A percentile compares a stretch with the other conserved stretches of the same genome.
phyloP scores from a whole-genome alignment of 2,797 vertebrate species.

The Sebastolobus altivelis region DNA sequence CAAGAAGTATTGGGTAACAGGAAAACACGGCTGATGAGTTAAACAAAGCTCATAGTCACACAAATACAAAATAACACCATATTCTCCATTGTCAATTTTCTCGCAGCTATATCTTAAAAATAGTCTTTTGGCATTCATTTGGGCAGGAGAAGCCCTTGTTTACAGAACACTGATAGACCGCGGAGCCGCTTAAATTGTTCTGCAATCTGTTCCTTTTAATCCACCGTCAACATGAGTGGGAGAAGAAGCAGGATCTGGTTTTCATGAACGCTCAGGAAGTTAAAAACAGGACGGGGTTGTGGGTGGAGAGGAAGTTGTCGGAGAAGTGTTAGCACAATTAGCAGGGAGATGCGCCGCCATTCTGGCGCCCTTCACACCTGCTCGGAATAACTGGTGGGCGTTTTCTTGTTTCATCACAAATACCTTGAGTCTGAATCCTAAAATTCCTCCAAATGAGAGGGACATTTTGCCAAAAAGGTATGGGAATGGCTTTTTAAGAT shows the following conservation, averaged over 20 bases:
- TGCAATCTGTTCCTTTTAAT: slow-evolving; percentile 72
- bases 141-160: slow-evolving; percentile 52
- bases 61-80: slow-evolving; percentile 6
- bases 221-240: slow-evolving; percentile 61
- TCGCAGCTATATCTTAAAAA: slow-evolving; percentile 32
- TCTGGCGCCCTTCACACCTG: slow-evolving; percentile 52
- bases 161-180: slow-evolving; percentile 43
- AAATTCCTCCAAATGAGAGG: slow-evolving; percentile 28
- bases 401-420: slow-evolving; percentile 39
- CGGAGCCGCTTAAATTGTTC: slow-evolving; percentile 48
- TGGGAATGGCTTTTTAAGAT: slow-evolving; percentile 8
- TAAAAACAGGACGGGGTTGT: slow-evolving; percentile 56
- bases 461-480: not conserved
- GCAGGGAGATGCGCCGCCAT: slow-evolving; percentile 18
- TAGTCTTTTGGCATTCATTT: slow-evolving; percentile 39
- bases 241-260: slow-evolving; percentile 48
- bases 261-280: slow-evolving; percentile 50
- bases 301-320: slow-evolving; percentile 66
- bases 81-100: slow-evolving; percentile 18
- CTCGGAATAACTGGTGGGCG: slow-evolving; percentile 35
- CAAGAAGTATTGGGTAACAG: not conserved
- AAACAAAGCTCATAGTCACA: slow-evolving; percentile 23
- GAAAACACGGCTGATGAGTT: not conserved
- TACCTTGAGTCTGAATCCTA: slow-evolving; percentile 45
- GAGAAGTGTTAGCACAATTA: slow-evolving; percentile 69